Conservation (phyloP, 2,888 invertebrate species). For the Tryphoninae sp. region DNA sequence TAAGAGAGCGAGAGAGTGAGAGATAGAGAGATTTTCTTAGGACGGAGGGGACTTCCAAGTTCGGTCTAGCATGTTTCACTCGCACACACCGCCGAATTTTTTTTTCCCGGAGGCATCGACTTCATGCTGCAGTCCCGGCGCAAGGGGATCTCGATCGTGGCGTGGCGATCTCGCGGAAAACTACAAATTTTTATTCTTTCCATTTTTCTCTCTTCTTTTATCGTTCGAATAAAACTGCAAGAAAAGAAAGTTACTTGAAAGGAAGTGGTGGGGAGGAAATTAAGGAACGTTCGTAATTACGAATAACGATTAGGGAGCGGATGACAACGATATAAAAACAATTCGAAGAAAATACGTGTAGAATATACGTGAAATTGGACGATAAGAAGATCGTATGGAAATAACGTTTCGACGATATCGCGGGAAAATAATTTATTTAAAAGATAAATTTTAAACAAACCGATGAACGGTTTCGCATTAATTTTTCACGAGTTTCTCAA, state of each 20-base stretch:
- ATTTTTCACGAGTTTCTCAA: constrained; percentile 15
- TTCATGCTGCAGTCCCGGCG: constrained; percentile 44
- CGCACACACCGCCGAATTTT: constrained; percentile 25
- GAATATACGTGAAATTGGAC: no score
- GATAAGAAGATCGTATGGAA: neutral
- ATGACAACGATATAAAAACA: no score
- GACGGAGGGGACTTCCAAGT: constrained; percentile 21
- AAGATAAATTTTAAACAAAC: constrained; percentile 27
- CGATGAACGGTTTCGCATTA: constrained; percentile 43
- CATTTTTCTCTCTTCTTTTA: neutral
- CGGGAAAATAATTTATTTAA: neutral
- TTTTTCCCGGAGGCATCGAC: constrained; percentile 36
- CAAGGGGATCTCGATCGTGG: constrained; percentile 3
- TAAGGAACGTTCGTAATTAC: no score
- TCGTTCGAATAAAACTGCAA: neutral
- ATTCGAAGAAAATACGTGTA: no score
- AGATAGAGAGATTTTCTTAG: neutral
- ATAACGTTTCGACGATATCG: neutral
- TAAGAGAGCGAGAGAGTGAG: constrained; percentile 1
- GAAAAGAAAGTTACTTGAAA: neutral
- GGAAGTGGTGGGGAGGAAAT: no score
- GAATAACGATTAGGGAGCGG: no score
- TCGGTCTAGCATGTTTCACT: constrained; percentile 6
- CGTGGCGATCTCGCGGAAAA: neutral
- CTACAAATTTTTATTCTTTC: neutral